Conservation (phyloP, 1,140 invertebrate genomes). For the Drosophila mayri region DNA sequence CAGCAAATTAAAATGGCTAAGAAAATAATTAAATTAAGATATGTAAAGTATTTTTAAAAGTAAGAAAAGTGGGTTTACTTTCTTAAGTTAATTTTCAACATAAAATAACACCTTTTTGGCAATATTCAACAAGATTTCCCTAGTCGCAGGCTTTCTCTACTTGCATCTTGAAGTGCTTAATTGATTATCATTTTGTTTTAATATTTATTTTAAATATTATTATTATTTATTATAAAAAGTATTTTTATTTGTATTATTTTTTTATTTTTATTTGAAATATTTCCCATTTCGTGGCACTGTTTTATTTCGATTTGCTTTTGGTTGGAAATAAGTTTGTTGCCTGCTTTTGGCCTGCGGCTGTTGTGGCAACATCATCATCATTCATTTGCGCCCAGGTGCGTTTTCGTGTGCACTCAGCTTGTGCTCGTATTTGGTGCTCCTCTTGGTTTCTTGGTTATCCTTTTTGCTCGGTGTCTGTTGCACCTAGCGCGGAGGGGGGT, state of each 20-base stretch:
- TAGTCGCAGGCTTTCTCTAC: background rate
- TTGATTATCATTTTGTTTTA: background rate
- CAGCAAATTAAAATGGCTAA: background rate
- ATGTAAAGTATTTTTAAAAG: too few species aligned
- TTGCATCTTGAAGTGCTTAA: background rate
- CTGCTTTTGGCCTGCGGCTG: conserved; percentile 28
- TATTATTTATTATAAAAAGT: background rate
- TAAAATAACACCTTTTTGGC: background rate
- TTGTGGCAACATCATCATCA: conserved; percentile 67
- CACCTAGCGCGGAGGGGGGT: too few species aligned
- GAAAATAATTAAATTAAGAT: background rate
- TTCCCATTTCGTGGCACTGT: conserved; percentile 1
- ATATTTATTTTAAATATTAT: background rate
- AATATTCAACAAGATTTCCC: background rate
- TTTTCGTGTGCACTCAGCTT: conserved; percentile 58
- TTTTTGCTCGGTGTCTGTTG: conserved; percentile 44
- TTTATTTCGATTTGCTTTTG: too few species aligned
- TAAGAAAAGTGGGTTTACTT: background rate
- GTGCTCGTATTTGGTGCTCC: conserved; percentile 21
- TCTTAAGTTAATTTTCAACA: too few species aligned
- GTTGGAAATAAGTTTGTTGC: conserved; percentile 6
- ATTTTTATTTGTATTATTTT: background rate
- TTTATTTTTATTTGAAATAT: background rate
- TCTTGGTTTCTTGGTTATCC: conserved; percentile 10
- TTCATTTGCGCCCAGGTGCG: conserved; percentile 80